Conservation (phyloP, 1,140 invertebrate genomes). For the Drosophila rhopaloa region DNA sequence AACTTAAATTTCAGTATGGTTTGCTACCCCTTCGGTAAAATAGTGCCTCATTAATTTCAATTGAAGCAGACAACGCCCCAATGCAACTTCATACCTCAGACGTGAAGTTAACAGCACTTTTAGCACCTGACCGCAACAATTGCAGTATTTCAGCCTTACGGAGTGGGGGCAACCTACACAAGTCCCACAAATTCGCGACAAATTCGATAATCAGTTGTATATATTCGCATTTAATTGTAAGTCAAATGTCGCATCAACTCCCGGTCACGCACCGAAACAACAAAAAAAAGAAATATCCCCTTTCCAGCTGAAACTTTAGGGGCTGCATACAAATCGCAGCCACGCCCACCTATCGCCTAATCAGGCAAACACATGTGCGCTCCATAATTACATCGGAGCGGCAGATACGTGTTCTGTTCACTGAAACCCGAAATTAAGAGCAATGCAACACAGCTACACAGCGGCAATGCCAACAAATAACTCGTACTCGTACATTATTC, state of each 20-base stretch:
- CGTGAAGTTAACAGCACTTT: constrained; percentile 36
- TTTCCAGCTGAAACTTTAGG: constrained; percentile 11
- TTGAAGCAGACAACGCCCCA: constrained; percentile 8
- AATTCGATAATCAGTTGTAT: constrained; percentile 76
- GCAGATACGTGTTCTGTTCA: constrained; percentile 64
- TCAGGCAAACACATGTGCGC: constrained; percentile 81
- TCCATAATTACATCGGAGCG: constrained; percentile 72
- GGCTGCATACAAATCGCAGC: constrained; percentile 66
- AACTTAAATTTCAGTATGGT: background rate
- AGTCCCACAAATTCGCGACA: constrained; percentile 69
- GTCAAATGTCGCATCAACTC: constrained; percentile 75
- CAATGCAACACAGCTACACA: constrained; percentile 43
- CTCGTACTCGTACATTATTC: constrained; percentile 46
- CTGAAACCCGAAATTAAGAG: constrained; percentile 80
- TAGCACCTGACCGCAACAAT: constrained; percentile 53
- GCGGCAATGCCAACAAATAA: constrained; percentile 29
- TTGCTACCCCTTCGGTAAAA: background rate
- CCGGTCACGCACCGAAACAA: constrained; percentile 64
- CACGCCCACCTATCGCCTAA: constrained; percentile 67
- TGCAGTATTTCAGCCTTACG: constrained; percentile 13
- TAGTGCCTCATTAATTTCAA: constrained; percentile 19
- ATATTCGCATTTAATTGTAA: constrained; percentile 74
- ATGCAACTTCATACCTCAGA: constrained; percentile 12
- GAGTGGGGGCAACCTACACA: constrained; percentile 12
- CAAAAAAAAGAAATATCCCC: constrained; percentile 11